Base-by-base conservation (phyloP, 2,113 vertebrate genomes). In the Percina caprodes region DNA sequence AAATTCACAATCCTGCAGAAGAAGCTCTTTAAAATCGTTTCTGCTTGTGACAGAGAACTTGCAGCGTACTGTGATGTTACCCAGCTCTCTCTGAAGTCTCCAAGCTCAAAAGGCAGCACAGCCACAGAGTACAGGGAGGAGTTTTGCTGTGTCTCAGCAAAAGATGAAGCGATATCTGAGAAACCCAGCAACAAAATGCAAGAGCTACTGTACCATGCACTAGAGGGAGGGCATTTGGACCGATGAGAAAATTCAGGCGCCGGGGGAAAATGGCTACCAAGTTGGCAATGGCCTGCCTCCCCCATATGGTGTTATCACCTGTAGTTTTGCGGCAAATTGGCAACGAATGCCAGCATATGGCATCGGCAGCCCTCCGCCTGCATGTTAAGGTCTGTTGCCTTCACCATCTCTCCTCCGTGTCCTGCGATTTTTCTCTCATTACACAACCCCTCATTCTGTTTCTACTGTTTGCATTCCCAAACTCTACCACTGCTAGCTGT, bases 281-380 rank as follows among this genome's bases (percentile, higher is more conserved):
- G 87, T 86, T 93, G 92, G 92, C 92, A 84, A 18, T 74, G 89
- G 79, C 81, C 79, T 65, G 89, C 67, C 74, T 87, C 84, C 85
- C 92, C 88, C 95, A 95, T 94, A 94, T 94, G 95, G 92, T 76
- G 92, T 77, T 85, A 65, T 94, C 94, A 94, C 94, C 95, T 95
- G 92, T 91, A 90, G 88, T 83, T 91, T 92, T 88, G 90, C 68
- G 21, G 88, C 74, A 90, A 90, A 90, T 83, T 94, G 94, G 93
- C 94, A 92, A 68, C 35, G 51, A 82, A 72, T 58, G 63, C 18
- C 74, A 89, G 87, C 94, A 95, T 95, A 95, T 94, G 94, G 93
- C 84, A 58, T 10, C 2, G 30, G 74, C 78, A 89, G 89, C 85
- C 83, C 67, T 80, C 86, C 33, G 79, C 80, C 82, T 80, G 83